phyloP scores from a whole-genome alignment of 2,113 vertebrate species.

The Phoenicopterus ruber region DNA sequence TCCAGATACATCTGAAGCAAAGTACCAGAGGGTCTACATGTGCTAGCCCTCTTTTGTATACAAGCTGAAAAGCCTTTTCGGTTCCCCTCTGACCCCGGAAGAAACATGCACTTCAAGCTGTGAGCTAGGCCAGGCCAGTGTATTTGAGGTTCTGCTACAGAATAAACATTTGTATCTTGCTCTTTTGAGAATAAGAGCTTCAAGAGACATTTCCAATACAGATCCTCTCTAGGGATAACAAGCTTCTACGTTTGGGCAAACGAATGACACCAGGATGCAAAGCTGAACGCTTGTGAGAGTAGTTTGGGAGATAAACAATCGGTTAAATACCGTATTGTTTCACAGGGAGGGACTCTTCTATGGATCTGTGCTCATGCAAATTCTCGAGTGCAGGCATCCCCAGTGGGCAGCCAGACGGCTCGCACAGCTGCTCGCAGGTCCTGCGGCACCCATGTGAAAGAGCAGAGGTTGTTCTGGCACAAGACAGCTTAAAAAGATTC shows the following conservation, averaged over 20 bases:
- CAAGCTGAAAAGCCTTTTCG: constrained; percentile 44
- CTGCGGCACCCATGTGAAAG: not conserved
- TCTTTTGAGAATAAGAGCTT: not conserved
- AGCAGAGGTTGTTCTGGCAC: not conserved
- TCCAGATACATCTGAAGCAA: constrained; percentile 10
- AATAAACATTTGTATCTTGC: constrained; percentile 28
- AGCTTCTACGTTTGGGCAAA: not conserved
- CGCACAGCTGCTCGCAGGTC: not conserved
- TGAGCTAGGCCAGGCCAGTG: constrained; percentile 89
- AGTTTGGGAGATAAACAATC: not conserved
- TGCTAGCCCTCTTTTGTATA: constrained; percentile 22
- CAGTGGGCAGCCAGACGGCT: not conserved
- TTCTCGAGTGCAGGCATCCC: accelerated
- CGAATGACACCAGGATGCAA: constrained; percentile 48
- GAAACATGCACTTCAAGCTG: constrained; percentile 93
- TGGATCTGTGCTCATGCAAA: not conserved
- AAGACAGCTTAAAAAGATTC: not conserved
- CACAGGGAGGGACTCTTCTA: not conserved
- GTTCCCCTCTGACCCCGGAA: constrained; percentile 56
- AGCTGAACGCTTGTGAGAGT: not conserved
- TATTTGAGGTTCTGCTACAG: constrained; percentile 98
- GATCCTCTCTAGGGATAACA: not conserved
- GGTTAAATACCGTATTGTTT: not conserved
- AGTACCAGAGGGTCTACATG: not conserved
- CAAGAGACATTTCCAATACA: not conserved